phyloP scores from a whole-genome alignment of 2,113 vertebrate species.

The Aspiorhynchus laticeps region DNA sequence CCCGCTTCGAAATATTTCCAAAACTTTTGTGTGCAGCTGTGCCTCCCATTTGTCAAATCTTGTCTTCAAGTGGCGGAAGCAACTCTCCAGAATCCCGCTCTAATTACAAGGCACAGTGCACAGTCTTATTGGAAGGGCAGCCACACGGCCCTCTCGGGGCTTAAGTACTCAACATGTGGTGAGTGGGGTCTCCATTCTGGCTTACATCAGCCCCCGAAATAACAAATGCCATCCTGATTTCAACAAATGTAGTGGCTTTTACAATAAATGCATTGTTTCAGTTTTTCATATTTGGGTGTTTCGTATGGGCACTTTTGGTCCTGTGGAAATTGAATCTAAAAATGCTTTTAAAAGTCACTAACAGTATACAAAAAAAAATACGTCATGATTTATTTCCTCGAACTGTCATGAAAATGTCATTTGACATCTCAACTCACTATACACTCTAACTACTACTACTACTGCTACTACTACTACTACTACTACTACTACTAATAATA shows the following conservation, averaged over 20 bases:
- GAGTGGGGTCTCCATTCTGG: conserved; percentile 51
- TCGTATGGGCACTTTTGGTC: not conserved
- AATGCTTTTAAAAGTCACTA: not conserved
- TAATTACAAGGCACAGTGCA: conserved; percentile 58
- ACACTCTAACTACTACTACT: no score
- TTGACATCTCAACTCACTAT: not conserved
- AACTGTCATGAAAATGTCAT: not conserved
- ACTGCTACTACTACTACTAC: no score
- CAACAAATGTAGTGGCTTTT: conserved; percentile 36
- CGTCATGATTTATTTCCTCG: not conserved
- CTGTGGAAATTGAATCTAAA: not conserved
- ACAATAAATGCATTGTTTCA: conserved; percentile 44
- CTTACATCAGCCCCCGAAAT: conserved; percentile 44
- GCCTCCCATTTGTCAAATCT: conserved; percentile 80
- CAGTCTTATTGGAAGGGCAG: conserved; percentile 41
- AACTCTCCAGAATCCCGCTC: conserved; percentile 65
- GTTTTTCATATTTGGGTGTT: conserved; percentile 5
- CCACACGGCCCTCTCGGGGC: conserved; percentile 44
- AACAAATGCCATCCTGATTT: conserved; percentile 53
- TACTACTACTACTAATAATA: no score
- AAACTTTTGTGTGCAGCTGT: conserved; percentile 80
- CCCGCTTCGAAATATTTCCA: conserved; percentile 72
- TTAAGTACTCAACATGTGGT: conserved; percentile 57
- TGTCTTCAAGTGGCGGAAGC: conserved; percentile 72
- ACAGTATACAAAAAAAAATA: not conserved